Base-by-base conservation (phyloP, 1,140 invertebrate species). In the Psilanteris sp. region DNA sequence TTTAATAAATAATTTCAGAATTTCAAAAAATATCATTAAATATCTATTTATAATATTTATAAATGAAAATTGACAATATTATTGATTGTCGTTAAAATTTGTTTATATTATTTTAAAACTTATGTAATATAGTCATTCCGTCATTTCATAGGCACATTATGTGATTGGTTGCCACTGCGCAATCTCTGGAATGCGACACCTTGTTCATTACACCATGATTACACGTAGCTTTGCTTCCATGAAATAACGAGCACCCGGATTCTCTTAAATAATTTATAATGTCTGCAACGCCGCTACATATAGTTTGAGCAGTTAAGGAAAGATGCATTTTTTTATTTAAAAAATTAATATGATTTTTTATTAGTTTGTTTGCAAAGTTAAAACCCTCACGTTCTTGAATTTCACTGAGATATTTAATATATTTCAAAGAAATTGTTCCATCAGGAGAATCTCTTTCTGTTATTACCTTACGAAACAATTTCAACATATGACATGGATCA, bases 401-500 rank as follows among this genome's bases (percentile, higher is more conserved):
- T 11, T 32, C 9, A 41, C 50, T 29, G 14, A 62, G 22, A 7
- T 20, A 6, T 14, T 50, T 2, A 1, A 62, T 7, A 24, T 22
- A 61, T 13, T 46, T 18, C 10, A 48, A 61, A 11, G 41, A 36
- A 11, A 61, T 46, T 14, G 0, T 10, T 16, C 55, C 55, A 4
- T 61, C 13, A 0, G 20, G n/a, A 11, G 41, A 61, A 0, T 36
- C 8, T 15, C 2, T n/a, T 3, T 61, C 32, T 0, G 46, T 31
- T 14, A 50, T 36, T 7, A 18, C 15, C 14, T 50, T 50, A 1
- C 29, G 15, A 15, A 20, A 37, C 1, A 61, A 9, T 22, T 48
- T 61, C 0, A 61, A 6, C 55, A 59, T 59, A n/a, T 59, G 39
- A 27, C 54, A 61, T 3, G 55, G 55, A 26, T 61, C 55, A 6